Conservation (phyloP, 1,140 invertebrate genomes). For the Copidosoma floridanum region DNA sequence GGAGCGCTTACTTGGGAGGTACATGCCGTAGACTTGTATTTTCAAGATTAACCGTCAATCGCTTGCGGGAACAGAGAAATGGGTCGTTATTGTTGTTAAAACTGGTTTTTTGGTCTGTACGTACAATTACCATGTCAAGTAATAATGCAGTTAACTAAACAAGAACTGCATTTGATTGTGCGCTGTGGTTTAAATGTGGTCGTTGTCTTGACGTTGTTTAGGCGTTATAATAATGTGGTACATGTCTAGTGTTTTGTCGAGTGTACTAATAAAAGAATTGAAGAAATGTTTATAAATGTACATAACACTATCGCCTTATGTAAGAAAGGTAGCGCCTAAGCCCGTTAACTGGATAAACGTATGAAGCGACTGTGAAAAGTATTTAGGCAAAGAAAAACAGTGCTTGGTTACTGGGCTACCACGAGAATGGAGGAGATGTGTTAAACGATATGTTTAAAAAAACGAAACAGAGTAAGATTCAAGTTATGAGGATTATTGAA, state of each 20-base stretch:
- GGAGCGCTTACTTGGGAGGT: too few relatives aligned
- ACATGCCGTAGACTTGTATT: too few relatives aligned
- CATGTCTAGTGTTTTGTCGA: conserved; percentile 18
- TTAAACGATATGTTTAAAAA: conserved; percentile 4
- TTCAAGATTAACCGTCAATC: conserved; percentile 3
- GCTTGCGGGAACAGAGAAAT: neutral
- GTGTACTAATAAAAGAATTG: conserved; percentile 15
- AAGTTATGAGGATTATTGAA: neutral
- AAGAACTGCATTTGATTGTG: neutral
- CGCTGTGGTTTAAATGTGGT: neutral
- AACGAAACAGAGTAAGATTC: too few relatives aligned
- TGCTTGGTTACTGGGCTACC: too few relatives aligned
- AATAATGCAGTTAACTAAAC: neutral
- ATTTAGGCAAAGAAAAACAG: too few relatives aligned
- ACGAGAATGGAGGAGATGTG: too few relatives aligned
- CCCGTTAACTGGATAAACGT: conserved; percentile 22
- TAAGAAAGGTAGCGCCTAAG: conserved; percentile 27
- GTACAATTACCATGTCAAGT: neutral
- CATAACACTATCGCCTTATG: conserved; percentile 33
- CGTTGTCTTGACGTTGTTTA: neutral
- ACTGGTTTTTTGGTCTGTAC: too few relatives aligned
- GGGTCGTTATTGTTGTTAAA: conserved; percentile 1
- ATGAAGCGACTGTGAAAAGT: too few relatives aligned
- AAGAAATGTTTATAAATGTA: conserved; percentile 45
- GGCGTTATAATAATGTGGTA: too few relatives aligned